A percentile compares a stretch with the other conserved stretches of the same genome.
Evolutionary conservation across 2,797 vertebrate species (phyloP).

Genomic region (Nannoperca obscura): DNA sequence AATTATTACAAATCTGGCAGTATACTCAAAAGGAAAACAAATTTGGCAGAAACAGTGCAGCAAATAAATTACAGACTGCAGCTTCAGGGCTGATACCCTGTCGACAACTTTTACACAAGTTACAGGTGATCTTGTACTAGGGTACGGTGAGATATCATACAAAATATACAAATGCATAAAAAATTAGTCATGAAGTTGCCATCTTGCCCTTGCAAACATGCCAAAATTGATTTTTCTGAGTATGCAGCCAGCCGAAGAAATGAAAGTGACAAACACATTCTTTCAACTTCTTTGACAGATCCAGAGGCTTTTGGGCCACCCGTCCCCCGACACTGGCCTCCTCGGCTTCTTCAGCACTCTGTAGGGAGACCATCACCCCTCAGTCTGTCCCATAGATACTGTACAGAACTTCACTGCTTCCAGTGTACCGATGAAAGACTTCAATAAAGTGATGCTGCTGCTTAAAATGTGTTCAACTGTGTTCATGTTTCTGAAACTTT

Average conservation of each 20-base stretch:
- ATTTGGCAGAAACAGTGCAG: background rate
- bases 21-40: background rate
- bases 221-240: background rate
- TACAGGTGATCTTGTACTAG: background rate
- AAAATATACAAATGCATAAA: no score
- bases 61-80: background rate
- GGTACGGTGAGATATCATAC: background rate
- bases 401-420: conserved; percentile 19
- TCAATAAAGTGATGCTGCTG: conserved; percentile 70
- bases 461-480: conserved; percentile 19
- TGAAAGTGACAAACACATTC: conserved; percentile 9
- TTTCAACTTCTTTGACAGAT: conserved; percentile 69
- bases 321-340: conserved; percentile 86
- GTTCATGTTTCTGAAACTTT: conserved; percentile 1
- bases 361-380: conserved; percentile 59
- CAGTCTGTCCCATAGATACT: conserved; percentile 8
- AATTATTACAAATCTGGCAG: background rate
- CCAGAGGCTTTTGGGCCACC: conserved; percentile 84
- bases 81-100: background rate
- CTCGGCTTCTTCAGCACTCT: conserved; percentile 83
- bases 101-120: background rate
- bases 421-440: conserved; percentile 18
- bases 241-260: background rate
- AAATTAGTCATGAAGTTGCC: background rate
- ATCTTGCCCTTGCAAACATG: background rate